Evolutionary conservation across 2,888 invertebrate species (phyloP).

Genomic region (Phengaris alcon): DNA sequence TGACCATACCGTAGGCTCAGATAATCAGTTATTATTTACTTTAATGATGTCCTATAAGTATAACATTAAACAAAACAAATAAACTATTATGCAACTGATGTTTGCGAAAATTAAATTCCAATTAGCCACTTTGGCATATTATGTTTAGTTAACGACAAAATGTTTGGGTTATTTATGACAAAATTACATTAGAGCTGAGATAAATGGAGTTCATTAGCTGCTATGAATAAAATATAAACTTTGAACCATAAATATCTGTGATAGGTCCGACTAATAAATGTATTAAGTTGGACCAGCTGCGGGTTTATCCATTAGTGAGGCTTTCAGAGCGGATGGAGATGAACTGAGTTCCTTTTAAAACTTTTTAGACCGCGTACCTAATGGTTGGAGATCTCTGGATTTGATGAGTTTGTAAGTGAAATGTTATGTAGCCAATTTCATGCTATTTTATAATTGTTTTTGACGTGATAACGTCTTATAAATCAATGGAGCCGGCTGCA

Average conservation of each 20-base stretch:
- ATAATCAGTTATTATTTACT: no score
- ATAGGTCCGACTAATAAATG: slow-evolving; percentile 26
- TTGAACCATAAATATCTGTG: slow-evolving; percentile 20
- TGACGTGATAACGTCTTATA: no score
- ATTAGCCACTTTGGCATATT: slow-evolving; percentile 6
- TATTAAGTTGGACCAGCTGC: slow-evolving; percentile 20
- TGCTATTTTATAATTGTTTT: background rate
- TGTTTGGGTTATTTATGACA: slow-evolving; percentile 20
- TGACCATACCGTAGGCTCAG: no score
- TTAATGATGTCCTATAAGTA: background rate
- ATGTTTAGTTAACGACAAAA: slow-evolving; percentile 17
- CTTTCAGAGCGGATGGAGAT: slow-evolving; percentile 15
- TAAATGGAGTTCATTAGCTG: slow-evolving; percentile 23
- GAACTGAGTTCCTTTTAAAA: slow-evolving; percentile 13
- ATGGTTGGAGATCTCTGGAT: slow-evolving; percentile 15
- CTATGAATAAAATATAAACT: slow-evolving; percentile 26
- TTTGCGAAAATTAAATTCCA: slow-evolving; percentile 9
- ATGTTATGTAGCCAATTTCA: slow-evolving; percentile 2
- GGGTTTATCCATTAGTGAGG: slow-evolving; percentile 18
- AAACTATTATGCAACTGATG: background rate
- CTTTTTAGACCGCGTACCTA: slow-evolving; percentile 14
- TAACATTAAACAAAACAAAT: background rate
- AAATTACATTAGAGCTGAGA: slow-evolving; percentile 15
- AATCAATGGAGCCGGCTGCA: no score
- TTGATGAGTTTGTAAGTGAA: slow-evolving; percentile 10